Percentiles rank a stretch among this genome's conserved stretches.
phyloP scores from a whole-genome alignment of 2,888 invertebrate species.

The Chironomus riparius region DNA sequence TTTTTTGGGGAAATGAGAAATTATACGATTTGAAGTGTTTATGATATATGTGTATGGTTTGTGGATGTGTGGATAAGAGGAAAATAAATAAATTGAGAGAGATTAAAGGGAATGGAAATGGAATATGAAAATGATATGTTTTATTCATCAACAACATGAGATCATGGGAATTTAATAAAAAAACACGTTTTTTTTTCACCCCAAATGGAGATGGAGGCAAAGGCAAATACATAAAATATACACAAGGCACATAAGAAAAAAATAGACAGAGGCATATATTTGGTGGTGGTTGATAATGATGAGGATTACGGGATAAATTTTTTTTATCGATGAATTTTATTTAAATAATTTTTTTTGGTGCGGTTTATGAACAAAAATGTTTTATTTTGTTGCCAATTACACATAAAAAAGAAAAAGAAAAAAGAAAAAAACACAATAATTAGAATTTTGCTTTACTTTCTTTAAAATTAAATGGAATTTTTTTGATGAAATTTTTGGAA shows the following conservation, averaged over 20 bases:
- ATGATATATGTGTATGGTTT: too few relatives aligned
- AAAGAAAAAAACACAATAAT: conserved; percentile 38
- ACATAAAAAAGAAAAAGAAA: conserved; percentile 32
- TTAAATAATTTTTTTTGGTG: conserved; percentile 10
- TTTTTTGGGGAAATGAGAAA: too few relatives aligned
- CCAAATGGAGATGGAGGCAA: not conserved
- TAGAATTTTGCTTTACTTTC: conserved; percentile 3
- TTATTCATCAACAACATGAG: not conserved
- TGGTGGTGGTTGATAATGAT: conserved; percentile 9
- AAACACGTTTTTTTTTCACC: not conserved
- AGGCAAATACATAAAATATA: not conserved
- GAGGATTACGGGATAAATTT: too few relatives aligned
- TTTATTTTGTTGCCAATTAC: conserved; percentile 26
- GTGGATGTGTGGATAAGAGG: too few relatives aligned
- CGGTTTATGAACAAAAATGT: conserved; percentile 26
- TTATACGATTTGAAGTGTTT: too few relatives aligned
- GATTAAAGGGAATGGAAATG: not conserved
- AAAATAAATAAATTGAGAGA: not conserved
- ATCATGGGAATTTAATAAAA: not conserved
- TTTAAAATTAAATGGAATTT: too few relatives aligned
- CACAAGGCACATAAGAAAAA: conserved; percentile 33
- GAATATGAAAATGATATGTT: not conserved
- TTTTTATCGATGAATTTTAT: conserved; percentile 15
- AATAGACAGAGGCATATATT: not conserved
- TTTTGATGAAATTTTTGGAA: too few relatives aligned